These are phyloP conservation scores for Drosophila tsacasi DNA, from an alignment of 1,140 invertebrate species.

Conservation along the genomic window DNA sequence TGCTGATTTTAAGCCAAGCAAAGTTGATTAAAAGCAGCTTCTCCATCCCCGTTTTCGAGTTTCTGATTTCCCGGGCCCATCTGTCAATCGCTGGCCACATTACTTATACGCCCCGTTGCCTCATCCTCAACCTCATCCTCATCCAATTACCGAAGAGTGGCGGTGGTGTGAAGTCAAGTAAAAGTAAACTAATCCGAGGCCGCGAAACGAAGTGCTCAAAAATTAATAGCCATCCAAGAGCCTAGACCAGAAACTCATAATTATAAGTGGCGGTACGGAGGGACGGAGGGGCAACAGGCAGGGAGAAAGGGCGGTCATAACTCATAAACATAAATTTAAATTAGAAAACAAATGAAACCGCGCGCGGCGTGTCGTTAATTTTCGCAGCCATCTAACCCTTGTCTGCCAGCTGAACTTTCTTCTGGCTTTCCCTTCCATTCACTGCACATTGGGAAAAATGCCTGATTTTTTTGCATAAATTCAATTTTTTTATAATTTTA, in stretches of 20 bases:
- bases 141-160: slow-evolving; percentile 33
- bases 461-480: too few species aligned
- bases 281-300: background rate
- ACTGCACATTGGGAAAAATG: too few species aligned
- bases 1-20: background rate
- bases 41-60: background rate
- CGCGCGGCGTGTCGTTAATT: slow-evolving; percentile 63
- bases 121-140: slow-evolving; percentile 1
- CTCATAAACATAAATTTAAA: slow-evolving; percentile 83
- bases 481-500: too few species aligned
- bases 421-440: background rate
- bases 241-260: slow-evolving; percentile 59
- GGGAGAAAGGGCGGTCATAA: slow-evolving; percentile 47
- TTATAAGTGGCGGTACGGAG: slow-evolving; percentile 53
- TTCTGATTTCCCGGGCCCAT: slow-evolving; percentile 8
- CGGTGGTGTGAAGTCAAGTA: slow-evolving; percentile 12
- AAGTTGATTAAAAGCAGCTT: background rate
- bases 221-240: slow-evolving; percentile 68
- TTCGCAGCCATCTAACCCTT: slow-evolving; percentile 36
- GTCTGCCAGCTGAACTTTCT: slow-evolving; percentile 12
- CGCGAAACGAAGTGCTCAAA: slow-evolving; percentile 70
- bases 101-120: slow-evolving; percentile 30
- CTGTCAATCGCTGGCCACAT: slow-evolving; percentile 39
- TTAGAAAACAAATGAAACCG: slow-evolving; percentile 82
- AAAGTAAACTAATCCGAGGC: slow-evolving; percentile 69